Evolutionary conservation across 2,888 invertebrate genomes (phyloP).

Genomic region (Hyles lineata): DNA sequence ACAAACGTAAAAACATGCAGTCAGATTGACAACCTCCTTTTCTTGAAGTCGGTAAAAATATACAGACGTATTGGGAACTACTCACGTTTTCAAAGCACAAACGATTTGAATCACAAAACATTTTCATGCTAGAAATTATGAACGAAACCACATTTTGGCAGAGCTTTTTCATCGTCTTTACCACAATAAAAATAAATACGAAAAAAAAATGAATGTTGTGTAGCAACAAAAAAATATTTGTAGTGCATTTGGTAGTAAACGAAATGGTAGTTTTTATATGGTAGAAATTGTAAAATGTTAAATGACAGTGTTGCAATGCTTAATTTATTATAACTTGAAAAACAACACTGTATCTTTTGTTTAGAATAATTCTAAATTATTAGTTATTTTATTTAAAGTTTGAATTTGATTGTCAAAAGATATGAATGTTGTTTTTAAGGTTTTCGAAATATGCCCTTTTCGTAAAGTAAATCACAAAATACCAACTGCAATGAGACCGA

Average conservation of each 20-base stretch:
- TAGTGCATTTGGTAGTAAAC: slow-evolving; percentile 11
- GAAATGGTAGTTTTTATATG: background rate
- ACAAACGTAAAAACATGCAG: too few species aligned
- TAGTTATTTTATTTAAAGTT: background rate
- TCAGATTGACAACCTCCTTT: too few species aligned
- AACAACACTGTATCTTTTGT: background rate
- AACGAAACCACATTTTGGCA: background rate
- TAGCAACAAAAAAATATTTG: background rate
- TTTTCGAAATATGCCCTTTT: background rate
- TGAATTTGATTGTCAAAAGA: background rate
- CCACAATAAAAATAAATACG: background rate
- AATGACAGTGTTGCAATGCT: slow-evolving; percentile 14
- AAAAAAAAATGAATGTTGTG: background rate
- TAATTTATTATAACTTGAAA: background rate
- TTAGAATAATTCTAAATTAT: too few species aligned
- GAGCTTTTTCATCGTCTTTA: background rate
- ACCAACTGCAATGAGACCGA: too few species aligned
- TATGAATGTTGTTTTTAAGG: background rate
- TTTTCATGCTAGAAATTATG: background rate
- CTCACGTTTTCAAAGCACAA: background rate
- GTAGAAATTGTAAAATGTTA: slow-evolving; percentile 5
- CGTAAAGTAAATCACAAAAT: background rate
- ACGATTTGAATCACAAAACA: background rate
- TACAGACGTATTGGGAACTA: slow-evolving; percentile 3
- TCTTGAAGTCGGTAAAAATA: too few species aligned